These are phyloP conservation scores for Leucopternis melanops DNA, from an alignment of 2,113 vertebrate genomes.

Conservation along the genomic window DNA sequence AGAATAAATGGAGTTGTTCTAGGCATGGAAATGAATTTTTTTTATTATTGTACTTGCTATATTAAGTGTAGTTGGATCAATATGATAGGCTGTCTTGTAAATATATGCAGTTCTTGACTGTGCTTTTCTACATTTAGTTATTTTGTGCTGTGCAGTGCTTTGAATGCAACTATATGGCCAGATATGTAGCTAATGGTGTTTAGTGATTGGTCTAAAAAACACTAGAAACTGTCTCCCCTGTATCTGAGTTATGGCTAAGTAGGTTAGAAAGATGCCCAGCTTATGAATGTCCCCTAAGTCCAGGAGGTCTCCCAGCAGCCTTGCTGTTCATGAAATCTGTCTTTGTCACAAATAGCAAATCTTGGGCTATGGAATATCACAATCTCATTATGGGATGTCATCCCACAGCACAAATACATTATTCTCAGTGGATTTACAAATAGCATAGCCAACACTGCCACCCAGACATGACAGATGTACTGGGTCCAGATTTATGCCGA, in stretches of 20 bases:
- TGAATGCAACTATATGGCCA: neutral
- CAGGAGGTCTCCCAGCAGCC: neutral
- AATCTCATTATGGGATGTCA: conserved; percentile 67
- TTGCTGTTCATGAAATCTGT: conserved; percentile 41
- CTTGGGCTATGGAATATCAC: conserved; percentile 47
- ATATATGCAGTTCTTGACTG: neutral
- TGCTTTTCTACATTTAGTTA: neutral
- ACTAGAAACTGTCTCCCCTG: neutral
- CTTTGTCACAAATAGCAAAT: conserved; percentile 65
- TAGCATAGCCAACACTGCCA: neutral
- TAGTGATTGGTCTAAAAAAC: neutral
- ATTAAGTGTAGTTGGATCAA: neutral
- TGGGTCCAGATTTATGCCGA: neutral
- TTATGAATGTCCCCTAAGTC: neutral
- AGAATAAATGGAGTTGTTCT: neutral
- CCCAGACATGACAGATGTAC: conserved; percentile 38
- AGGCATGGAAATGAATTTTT: neutral
- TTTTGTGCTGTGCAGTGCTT: neutral
- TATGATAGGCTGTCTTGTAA: neutral
- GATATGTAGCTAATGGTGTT: conserved; percentile 16
- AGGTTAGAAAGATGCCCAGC: neutral
- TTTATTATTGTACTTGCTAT: neutral
- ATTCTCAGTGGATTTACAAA: conserved; percentile 62
- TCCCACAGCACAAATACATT: conserved; percentile 53
- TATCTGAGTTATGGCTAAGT: neutral